These are phyloP conservation scores for Acronicta leporina DNA, from an alignment of 2,888 invertebrate genomes.

Conservation along the genomic window DNA sequence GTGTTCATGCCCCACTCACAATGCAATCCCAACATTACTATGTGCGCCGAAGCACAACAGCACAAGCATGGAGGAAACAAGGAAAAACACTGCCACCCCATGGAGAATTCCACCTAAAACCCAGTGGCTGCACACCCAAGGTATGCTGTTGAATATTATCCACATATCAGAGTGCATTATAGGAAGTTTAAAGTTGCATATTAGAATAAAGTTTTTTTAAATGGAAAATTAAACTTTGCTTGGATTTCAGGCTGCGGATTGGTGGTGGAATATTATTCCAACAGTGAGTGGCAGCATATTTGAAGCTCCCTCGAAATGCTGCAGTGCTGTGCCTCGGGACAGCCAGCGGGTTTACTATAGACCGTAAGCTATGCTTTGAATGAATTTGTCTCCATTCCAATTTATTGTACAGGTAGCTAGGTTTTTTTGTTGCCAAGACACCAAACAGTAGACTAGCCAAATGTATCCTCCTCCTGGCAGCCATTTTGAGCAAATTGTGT, in stretches of 20 bases:
- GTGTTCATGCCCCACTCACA: too few species aligned
- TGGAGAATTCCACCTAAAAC: too few species aligned
- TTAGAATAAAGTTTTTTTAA: background rate
- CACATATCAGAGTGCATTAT: too few species aligned
- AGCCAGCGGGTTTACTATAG: background rate
- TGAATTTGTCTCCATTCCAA: background rate
- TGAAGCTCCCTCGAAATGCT: slow-evolving; percentile 1
- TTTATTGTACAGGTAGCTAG: slow-evolving; percentile 3
- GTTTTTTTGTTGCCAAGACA: background rate
- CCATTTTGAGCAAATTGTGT: slow-evolving; percentile 11
- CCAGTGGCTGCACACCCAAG: too few species aligned
- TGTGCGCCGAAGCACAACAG: too few species aligned
- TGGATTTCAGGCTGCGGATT: background rate
- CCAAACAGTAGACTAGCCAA: background rate
- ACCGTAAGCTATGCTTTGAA: background rate
- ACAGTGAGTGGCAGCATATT: slow-evolving; percentile 1
- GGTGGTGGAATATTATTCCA: slow-evolving; percentile 8
- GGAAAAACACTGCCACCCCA: too few species aligned
- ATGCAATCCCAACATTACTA: too few species aligned
- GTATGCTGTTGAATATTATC: too few species aligned
- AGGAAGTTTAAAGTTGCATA: too few species aligned
- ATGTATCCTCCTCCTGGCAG: slow-evolving; percentile 1
- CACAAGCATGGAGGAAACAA: too few species aligned
- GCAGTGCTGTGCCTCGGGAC: background rate
- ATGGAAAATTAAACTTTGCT: background rate